A percentile compares a stretch with the other conserved stretches of the same genome.
Evolutionary conservation across 2,113 vertebrate genomes (phyloP).

Genomic region (Cyphomyrus plagiostoma): DNA sequence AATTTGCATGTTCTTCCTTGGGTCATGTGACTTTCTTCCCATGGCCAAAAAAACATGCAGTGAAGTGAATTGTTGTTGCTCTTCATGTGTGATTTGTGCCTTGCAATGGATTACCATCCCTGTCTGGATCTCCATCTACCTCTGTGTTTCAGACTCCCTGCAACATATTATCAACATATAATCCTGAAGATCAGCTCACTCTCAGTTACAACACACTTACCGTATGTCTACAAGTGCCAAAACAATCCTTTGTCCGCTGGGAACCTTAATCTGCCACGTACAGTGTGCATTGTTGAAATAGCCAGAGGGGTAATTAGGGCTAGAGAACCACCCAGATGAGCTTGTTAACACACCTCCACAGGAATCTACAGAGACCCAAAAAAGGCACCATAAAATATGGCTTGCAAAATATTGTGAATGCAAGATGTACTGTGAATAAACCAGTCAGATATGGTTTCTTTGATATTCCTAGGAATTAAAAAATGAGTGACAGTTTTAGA

Average conservation of each 20-base stretch:
- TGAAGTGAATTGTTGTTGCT: not conserved
- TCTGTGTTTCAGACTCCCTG: not conserved
- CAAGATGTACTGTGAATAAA: not conserved
- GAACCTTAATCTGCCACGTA: not conserved
- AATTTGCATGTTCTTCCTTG: too few relatives aligned
- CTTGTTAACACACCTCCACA: not conserved
- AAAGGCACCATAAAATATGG: not conserved
- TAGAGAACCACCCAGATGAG: not conserved
- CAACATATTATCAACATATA: not conserved
- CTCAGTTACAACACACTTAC: not conserved
- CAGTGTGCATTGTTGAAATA: not conserved
- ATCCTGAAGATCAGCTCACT: not conserved
- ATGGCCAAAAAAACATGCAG: not conserved
- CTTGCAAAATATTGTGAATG: not conserved
- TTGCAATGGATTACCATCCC: not conserved
- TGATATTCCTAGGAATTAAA: too few relatives aligned
- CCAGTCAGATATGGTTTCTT: too few relatives aligned
- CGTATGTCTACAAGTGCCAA: not conserved
- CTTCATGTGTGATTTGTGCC: not conserved
- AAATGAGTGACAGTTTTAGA: not conserved
- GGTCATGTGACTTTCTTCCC: too few relatives aligned
- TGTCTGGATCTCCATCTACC: not conserved
- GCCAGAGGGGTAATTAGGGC: not conserved
- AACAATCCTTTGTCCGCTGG: constrained; percentile 5
- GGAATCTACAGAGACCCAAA: not conserved